Evolutionary conservation across 1,140 invertebrate genomes (phyloP), one percentile per base, ranked within the genome.

Genomic region (Brachionus manjavacas): DNA sequence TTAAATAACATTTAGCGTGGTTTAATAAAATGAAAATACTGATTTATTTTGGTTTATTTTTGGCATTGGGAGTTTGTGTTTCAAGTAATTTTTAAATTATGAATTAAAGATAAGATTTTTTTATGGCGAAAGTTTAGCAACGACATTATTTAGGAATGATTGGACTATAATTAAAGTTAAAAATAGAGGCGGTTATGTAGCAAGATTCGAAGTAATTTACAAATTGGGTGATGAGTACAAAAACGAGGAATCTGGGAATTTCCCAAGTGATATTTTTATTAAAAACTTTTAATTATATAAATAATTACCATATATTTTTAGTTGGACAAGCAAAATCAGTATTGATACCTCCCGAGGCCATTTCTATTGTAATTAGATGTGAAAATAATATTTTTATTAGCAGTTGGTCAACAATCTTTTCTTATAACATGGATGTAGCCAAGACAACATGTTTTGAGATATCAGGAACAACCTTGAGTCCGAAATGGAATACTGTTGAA

Each of bases 91-190:
- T 6, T 7, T 1, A 35, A 35, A 35, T 35, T n/a, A 35, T 7
- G 7, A 35, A 6, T 6, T 0, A 7, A 35, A 35, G 6, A 35
- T 6, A 6, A 35, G 1, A 35, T 35, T 35, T 35, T 0, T 35
- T 35, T 6, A 35, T 35, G 31, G 7, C 31, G 7, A 35, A 35
- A 35, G 6, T 70, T 31, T 16, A 80, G 78, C 79, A 23, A 64
- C 20, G 2, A 52, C 79, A 39, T 64, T 81, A 25, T 64, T 55
- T 23, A 60, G 25, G 35, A 25, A 41, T 43, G 64, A 81, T 46
- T 81, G 79, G 79, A 81, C 79, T 35, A 81, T 68, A 4, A 43
- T 81, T 43, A 60, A 81, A 81, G 79, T 81, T 7, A 81, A 9
- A 60, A 81, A 81, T 64, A 41, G 12, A 12, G 79, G 79, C 6